These are phyloP conservation scores for Aegithalos caudatus DNA, from an alignment of 2,113 vertebrate species.

Conservation along the genomic window DNA sequence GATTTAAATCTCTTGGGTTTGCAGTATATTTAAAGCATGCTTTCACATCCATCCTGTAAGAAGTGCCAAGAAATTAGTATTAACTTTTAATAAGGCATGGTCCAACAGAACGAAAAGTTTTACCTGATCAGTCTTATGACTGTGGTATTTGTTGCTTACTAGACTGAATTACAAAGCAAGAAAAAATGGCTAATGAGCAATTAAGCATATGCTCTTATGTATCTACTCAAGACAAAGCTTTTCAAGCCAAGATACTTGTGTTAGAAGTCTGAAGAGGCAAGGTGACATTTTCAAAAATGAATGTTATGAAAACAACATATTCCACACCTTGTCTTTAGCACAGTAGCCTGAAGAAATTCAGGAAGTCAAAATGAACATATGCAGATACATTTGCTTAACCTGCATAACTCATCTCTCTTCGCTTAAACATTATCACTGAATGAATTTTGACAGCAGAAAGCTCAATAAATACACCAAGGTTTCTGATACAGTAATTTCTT, in stretches of 20 bases:
- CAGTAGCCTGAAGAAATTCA: neutral
- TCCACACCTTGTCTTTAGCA: neutral
- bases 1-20: constrained; percentile 81
- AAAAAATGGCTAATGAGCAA: neutral
- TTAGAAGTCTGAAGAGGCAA: neutral
- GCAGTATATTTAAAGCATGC: constrained; percentile 88
- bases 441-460: neutral
- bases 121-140: neutral
- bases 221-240: neutral
- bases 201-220: neutral
- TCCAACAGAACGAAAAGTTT: neutral
- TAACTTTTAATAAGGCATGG: neutral
- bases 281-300: neutral
- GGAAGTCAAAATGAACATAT: neutral
- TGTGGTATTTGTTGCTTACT: neutral
- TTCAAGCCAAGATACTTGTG: neutral
- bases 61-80: constrained; percentile 44
- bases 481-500: neutral
- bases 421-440: neutral
- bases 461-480: neutral
- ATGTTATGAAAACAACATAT: neutral
- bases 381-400: neutral
- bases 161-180: neutral
- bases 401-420: neutral
- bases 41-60: constrained; percentile 82